Base-by-base conservation (phyloP, 30 jellyfish, hydroid and myxozoan species). In the Haliclystus octoradiatus region DNA sequence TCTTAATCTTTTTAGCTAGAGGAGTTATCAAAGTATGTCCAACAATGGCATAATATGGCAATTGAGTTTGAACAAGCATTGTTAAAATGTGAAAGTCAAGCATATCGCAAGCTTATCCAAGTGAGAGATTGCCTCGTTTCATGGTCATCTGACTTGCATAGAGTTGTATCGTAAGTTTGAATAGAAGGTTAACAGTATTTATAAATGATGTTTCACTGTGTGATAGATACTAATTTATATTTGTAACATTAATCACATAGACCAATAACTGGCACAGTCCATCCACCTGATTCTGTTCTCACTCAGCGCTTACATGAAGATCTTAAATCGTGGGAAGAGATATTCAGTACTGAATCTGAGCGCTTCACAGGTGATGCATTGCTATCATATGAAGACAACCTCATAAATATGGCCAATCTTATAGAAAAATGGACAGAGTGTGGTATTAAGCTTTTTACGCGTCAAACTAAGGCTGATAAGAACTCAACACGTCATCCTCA, bases 331-430 rank as follows among this genome's bases (percentile, higher is more conserved):
- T 89, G 98, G 98, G 98, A 89, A 50, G 95, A 80, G 53, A 65
- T 75, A 1, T 75, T 81, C 70, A 73, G 47, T 32, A 26, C 75
- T 1, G 98, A 89, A 77, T 69, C 79, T 0, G 98, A 89, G 52
- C 76, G 98, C 34, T 89, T 81, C 50, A 67, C 98, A 51, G 98
- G 95, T 25, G 98, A 76, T 31, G 81, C 70, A n/a, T 65, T 89
- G 66, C 72, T 89, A 26, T 70, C 93, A 15, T 75, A 77, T 28
- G 98, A 89, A 52, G 98, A 89, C 62, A 93, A 76, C 50, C 68
- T 89, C 49, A 14, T 89, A 12, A 31, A 76, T 49, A 78, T 89
- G 94, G 77, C 68, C 29, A 33, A 46, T 1, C 49, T 73, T 31
- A 75, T 89, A 32, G 98, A 89, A 63, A 52, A 65, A 22, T 80